Evolutionary conservation across 2,113 vertebrate genomes (phyloP).

Genomic region (Pan troglodytes): NHGRI_mPanTro3-v2.1_pri NC_072407.2:77885001-77885500

Average conservation of each 20-base stretch:
- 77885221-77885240: background rate
- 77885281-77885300: background rate
- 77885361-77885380: background rate
- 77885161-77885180: background rate
- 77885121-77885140: background rate
- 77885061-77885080: background rate
- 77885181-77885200: conserved; percentile 23
- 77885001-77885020: background rate
- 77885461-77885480: background rate
- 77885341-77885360: background rate
- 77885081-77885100: background rate
- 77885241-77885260: background rate
- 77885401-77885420: background rate
- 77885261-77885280: background rate
- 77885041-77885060: background rate
- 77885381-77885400: background rate
- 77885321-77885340: background rate
- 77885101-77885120: background rate
- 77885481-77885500: background rate
- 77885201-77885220: conserved; percentile 1
- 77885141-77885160: background rate
- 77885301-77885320: background rate
- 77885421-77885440: background rate
- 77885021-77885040: background rate
- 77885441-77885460: background rate